Evolutionary conservation across 2,797 vertebrate genomes (phyloP), one percentile per base, ranked within the genome.

Genomic region (Cacajao melanocephalus): DNA sequence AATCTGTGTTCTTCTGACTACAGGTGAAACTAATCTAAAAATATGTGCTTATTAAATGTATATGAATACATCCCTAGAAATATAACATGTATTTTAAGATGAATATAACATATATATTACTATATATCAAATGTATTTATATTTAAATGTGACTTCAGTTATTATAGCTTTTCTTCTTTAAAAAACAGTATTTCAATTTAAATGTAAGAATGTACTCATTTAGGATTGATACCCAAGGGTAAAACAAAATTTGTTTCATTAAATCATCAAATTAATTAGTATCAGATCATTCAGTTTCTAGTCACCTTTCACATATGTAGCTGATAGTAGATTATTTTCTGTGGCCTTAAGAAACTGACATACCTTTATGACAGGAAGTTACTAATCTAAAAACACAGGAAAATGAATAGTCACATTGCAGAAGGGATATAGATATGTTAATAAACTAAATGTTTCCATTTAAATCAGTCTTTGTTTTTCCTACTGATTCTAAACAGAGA

Each of bases 121-220:
- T 39, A 28, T 52, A 48, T 30, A 30, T 39, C 48, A 22, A 76
- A 55, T 46, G 30, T 26, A 1, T 76, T 83, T 26, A 41, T 67
- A 83, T 61, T 75, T 58, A 72, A 88, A 72, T 44, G 57, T 78
- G 7, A 36, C 2, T 70, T 61, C 12, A 17, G 4, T 73, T 90
- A 2, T 57, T 52, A 52, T 58, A 26, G 1, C 5, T 75, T 95
- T 57, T 94, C 61, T 73, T 80, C 19, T 93, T 30, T 20, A 28
- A 91, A 84, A 55, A n/a, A 20, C 15, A 1, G 4, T 24, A 39
- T 67, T 39, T 78, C 13, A 70, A 75, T 79, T 93, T 92, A 85
- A 81, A 61, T 92, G 64, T 92, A 90, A 93, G 93, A 57, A 82
- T 58, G 5, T 20, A 75, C 30, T 92, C 12, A 95, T 44, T 72